Conservation (phyloP, 2,888 invertebrate species). For the Zygothrica quintamaculata region DNA sequence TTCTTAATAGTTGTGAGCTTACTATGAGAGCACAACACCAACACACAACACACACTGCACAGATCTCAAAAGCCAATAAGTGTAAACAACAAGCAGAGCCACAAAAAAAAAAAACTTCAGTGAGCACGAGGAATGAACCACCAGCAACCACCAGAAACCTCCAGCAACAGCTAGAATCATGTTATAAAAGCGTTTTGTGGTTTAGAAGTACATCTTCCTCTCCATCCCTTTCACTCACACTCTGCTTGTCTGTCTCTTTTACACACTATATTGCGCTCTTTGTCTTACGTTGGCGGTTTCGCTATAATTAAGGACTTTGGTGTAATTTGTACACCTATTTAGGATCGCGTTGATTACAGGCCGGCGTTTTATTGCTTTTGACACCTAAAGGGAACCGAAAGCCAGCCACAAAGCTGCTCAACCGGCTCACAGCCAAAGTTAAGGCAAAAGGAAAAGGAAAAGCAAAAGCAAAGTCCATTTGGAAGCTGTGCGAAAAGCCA, state of each 20-base stretch:
- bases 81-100: constrained; percentile 57
- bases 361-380: constrained; percentile 85
- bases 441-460: too few species aligned
- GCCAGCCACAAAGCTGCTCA: constrained; percentile 36
- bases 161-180: constrained; percentile 19
- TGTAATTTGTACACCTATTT: constrained; percentile 85
- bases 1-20: constrained; percentile 80
- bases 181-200: constrained; percentile 57
- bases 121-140: constrained; percentile 13
- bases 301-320: constrained; percentile 85
- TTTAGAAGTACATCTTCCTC: constrained; percentile 29
- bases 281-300: constrained; percentile 78
- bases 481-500: constrained; percentile 64
- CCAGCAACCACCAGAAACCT: constrained; percentile 21
- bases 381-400: constrained; percentile 84
- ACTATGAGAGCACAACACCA: constrained; percentile 59
- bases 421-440: constrained; percentile 40
- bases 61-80: constrained; percentile 19
- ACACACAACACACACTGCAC: constrained; percentile 15
- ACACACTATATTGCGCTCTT: too few species aligned
- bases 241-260: constrained; percentile 1
- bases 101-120: constrained; percentile 11
- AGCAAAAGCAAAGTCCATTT: too few species aligned
- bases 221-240: neutral
- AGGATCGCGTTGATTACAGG: constrained; percentile 85